Percentiles rank a stretch among this genome's conserved stretches.
Evolutionary conservation across 2,113 vertebrate species (phyloP).

Genomic region (Litocranius walleri): DNA sequence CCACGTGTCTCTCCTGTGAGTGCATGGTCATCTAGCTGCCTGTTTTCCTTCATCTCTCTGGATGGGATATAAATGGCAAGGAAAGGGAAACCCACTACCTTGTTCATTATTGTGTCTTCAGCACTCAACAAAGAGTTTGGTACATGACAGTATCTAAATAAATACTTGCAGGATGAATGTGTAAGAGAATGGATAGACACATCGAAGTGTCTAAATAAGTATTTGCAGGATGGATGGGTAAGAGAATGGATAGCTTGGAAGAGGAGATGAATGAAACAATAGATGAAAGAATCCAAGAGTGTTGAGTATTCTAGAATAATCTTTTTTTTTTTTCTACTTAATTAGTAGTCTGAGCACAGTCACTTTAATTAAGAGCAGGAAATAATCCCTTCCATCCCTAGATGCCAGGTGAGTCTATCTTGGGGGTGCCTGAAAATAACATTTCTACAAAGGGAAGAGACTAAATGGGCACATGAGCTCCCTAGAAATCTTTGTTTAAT

Average conservation of each 20-base stretch:
- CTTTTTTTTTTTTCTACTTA: not conserved
- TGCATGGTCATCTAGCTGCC: not conserved
- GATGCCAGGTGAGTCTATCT: not conserved
- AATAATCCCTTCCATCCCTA: not conserved
- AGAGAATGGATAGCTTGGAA: not conserved
- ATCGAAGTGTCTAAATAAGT: not conserved
- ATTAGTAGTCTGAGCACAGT: not conserved
- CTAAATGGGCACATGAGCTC: not conserved
- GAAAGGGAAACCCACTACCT: not conserved
- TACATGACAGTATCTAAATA: not conserved
- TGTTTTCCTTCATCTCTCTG: not conserved
- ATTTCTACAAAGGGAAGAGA: not conserved
- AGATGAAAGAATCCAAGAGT: not conserved
- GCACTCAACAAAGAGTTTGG: not conserved
- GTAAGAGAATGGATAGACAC: not conserved
- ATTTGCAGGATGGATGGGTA: not conserved
- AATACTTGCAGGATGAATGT: not conserved
- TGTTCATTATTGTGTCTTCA: not conserved
- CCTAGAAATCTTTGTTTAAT: not conserved
- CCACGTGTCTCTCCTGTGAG: not conserved
- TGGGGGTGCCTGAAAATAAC: not conserved
- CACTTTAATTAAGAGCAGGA: not conserved
- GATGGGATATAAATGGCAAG: not conserved
- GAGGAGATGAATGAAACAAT: not conserved
- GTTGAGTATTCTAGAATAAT: not conserved